A percentile compares a stretch with the other conserved stretches of the same genome.
Conservation (phyloP, 1,140 invertebrate species). For the Akabosia matsudoensis region DNA sequence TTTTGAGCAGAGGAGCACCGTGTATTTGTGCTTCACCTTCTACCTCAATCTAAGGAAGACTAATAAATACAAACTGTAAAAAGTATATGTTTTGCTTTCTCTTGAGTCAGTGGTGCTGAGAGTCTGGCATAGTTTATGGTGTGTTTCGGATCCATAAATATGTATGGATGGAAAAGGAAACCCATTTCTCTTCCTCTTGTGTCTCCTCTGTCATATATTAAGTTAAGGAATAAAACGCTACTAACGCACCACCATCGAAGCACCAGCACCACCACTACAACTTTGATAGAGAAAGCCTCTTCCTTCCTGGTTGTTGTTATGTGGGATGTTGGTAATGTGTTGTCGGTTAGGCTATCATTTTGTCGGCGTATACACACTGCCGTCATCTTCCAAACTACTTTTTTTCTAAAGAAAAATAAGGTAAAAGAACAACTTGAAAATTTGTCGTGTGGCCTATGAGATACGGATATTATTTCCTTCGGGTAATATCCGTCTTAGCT, state of each 20-base stretch:
- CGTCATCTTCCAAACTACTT: neutral
- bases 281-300: neutral
- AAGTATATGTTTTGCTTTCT: too few species aligned
- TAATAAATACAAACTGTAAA: too few species aligned
- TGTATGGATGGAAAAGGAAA: conserved; percentile 8
- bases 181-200: conserved; percentile 19
- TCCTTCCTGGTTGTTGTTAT: conserved; percentile 9
- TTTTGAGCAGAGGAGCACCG: too few species aligned
- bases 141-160: neutral
- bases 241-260: neutral
- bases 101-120: too few species aligned
- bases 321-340: conserved; percentile 9
- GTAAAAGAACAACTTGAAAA: conserved; percentile 14
- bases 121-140: neutral
- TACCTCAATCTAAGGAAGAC: too few species aligned
- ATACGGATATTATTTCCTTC: conserved; percentile 19
- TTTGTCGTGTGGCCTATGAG: conserved; percentile 9
- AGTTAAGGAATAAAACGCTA: neutral
- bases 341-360: neutral
- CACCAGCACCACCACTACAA: neutral
- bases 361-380: neutral
- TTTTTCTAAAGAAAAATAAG: neutral
- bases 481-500: conserved; percentile 22
- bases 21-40: too few species aligned
- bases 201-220: neutral